Evolutionary conservation across 92 coral and sea anemone species (phyloP).

Genomic region (Actinernus sp.): DNA sequence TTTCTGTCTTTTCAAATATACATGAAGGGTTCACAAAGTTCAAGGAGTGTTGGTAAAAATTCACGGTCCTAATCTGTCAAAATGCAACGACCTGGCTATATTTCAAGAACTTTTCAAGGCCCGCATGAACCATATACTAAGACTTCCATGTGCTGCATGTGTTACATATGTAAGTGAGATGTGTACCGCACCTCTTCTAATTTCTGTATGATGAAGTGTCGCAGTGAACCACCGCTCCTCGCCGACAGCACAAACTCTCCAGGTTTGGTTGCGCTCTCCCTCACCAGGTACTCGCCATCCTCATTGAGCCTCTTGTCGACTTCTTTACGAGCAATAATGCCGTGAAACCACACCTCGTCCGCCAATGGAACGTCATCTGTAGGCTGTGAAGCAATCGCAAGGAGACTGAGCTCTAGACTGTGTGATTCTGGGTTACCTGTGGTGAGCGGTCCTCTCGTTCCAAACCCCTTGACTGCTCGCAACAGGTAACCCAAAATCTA

Average conservation of each 20-base stretch:
- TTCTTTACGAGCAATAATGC: constrained; percentile 82
- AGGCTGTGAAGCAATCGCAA: constrained; percentile 49
- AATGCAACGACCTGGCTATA: no score
- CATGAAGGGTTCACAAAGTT: no score
- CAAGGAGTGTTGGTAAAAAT: no score
- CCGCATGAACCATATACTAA: no score
- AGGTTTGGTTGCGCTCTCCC: constrained; percentile 86
- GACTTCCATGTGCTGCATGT: no score
- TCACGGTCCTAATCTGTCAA: no score
- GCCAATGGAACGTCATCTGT: constrained; percentile 78
- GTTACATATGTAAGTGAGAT: no score
- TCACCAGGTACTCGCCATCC: constrained; percentile 93
- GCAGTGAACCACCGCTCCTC: constrained; percentile 25
- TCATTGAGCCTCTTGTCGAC: constrained; percentile 57
- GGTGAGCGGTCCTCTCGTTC: no score
- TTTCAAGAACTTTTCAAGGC: no score
- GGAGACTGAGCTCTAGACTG: no score
- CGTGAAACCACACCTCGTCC: constrained; percentile 98
- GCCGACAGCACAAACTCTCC: constrained; percentile 95
- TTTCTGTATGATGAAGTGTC: constrained; percentile 90
- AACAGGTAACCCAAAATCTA: not conserved
- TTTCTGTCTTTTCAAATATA: no score
- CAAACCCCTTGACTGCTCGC: no score
- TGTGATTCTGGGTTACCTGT: not conserved
- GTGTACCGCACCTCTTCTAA: constrained; percentile 89